Evolutionary conservation across 2,888 invertebrate species (phyloP).

Genomic region (Epiblema foenella): DNA sequence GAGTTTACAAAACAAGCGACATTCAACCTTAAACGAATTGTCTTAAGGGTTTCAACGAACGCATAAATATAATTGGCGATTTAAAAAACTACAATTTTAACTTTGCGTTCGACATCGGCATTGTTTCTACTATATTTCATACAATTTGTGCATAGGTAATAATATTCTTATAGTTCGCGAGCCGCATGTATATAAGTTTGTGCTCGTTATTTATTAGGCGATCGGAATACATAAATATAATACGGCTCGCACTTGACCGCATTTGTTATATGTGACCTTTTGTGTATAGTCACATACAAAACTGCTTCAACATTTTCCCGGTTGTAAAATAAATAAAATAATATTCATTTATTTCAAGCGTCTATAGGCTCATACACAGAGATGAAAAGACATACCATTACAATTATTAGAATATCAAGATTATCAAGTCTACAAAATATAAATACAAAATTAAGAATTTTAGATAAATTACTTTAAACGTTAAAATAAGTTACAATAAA

Average conservation of each 20-base stretch:
- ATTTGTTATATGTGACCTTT: conserved; percentile 34
- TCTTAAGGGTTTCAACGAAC: not conserved
- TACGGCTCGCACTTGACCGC: conserved; percentile 33
- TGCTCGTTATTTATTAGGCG: conserved; percentile 18
- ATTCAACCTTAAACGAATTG: not conserved
- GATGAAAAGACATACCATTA: no score
- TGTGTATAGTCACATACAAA: conserved; percentile 11
- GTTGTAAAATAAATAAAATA: no score
- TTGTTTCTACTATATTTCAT: not conserved
- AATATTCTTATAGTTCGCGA: not conserved
- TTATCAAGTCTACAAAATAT: no score
- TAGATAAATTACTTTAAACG: no score
- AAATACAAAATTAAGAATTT: no score
- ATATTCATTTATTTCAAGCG: no score
- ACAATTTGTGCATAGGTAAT: not conserved
- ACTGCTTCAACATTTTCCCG: no score
- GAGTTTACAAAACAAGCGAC: not conserved
- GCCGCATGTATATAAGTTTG: conserved; percentile 13
- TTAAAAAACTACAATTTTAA: conserved; percentile 12
- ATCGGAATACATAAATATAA: conserved; percentile 23
- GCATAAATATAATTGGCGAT: not conserved
- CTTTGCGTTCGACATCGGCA: not conserved
- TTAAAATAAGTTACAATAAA: no score
- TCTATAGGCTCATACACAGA: no score
- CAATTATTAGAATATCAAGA: no score